phyloP scores from a whole-genome alignment of 2,113 vertebrate genomes.

The Scomber scombrus region DNA sequence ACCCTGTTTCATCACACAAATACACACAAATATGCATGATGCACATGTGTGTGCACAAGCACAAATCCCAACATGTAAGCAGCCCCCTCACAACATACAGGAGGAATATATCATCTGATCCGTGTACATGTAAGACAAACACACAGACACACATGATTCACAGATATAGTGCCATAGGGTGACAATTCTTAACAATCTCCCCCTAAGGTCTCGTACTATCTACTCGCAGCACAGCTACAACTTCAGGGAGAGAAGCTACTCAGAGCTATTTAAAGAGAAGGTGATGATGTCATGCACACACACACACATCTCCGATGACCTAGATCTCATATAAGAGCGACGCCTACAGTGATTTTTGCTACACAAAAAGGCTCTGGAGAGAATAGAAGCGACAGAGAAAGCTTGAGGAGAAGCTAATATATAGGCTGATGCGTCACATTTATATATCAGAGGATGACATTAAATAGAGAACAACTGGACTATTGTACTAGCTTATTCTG shows the following conservation, averaged over 20 bases:
- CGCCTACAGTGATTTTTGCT: constrained; percentile 62
- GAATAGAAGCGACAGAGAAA: constrained; percentile 35
- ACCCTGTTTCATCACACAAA: constrained; percentile 30
- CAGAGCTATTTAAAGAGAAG: constrained; percentile 75
- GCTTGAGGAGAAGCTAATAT: constrained; percentile 27
- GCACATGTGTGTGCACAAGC: constrained; percentile 4
- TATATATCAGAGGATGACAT: neutral
- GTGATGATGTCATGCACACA: constrained; percentile 73
- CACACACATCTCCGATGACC: constrained; percentile 68
- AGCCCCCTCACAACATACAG: constrained; percentile 30
- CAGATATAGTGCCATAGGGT: constrained; percentile 1
- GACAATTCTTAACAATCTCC: constrained; percentile 10
- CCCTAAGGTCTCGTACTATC: constrained; percentile 45
- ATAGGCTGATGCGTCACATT: neutral
- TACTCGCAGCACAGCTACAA: constrained; percentile 54
- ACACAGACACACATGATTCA: neutral
- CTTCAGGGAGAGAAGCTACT: constrained; percentile 69
- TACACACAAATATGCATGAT: constrained; percentile 29
- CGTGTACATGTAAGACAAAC: neutral
- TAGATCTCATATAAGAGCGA: constrained; percentile 71
- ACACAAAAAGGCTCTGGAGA: constrained; percentile 66
- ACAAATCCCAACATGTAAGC: neutral
- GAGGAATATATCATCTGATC: neutral
- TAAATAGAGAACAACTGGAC: neutral
- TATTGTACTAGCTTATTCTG: neutral